These are phyloP conservation scores for Orthonyx spaldingii DNA, from an alignment of 2,113 vertebrate genomes.

Conservation along the genomic window DNA sequence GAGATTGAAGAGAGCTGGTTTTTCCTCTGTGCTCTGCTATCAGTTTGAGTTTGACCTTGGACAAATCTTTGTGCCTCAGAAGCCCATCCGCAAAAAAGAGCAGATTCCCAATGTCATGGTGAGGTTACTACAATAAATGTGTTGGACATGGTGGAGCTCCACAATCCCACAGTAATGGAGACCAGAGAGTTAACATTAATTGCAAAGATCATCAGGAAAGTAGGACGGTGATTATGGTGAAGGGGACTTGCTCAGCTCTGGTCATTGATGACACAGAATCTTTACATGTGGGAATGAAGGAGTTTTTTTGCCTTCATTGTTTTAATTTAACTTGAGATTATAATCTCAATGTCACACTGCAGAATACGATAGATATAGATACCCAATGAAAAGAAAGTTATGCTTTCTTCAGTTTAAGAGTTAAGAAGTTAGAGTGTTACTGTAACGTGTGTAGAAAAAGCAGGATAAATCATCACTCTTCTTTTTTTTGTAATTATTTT, in stretches of 20 bases:
- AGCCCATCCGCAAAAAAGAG: background rate
- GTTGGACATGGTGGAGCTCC: background rate
- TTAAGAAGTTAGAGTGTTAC: background rate
- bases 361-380: background rate
- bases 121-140: background rate
- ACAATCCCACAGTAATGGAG: background rate
- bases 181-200: background rate
- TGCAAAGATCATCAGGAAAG: background rate
- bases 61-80: background rate
- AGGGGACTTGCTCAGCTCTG: background rate
- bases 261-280: background rate
- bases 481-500: background rate
- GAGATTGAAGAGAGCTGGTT: background rate
- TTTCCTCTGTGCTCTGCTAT: background rate
- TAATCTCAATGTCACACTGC: background rate
- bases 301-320: background rate
- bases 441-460: background rate
- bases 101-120: background rate
- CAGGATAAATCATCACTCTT: background rate
- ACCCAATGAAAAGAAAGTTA: background rate
- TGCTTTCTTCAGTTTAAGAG: background rate
- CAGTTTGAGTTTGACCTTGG: background rate
- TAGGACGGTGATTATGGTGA: background rate
- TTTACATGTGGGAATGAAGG: background rate
- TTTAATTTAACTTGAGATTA: background rate